phyloP scores from a whole-genome alignment of 2,888 invertebrate species.

The Phania funesta region DNA sequence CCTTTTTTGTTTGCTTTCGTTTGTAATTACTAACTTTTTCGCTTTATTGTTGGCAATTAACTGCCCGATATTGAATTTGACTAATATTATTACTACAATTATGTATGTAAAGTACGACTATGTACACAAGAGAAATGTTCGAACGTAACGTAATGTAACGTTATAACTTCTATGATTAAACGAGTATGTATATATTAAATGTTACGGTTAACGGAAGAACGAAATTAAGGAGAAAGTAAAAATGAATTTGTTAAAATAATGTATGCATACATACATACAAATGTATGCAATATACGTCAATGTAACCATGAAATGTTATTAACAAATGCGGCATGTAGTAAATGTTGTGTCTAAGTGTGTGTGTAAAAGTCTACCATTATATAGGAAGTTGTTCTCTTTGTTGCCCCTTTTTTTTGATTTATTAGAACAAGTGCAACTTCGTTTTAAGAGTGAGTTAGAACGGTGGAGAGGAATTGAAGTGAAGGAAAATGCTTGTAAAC shows the following conservation, averaged over 20 bases:
- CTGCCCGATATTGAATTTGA: constrained; percentile 6
- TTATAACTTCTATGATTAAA: background rate
- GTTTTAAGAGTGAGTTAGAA: background rate
- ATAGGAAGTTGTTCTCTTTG: constrained; percentile 13
- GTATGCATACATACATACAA: background rate
- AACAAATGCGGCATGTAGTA: constrained; percentile 6
- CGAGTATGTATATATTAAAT: constrained; percentile 1
- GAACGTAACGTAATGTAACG: background rate
- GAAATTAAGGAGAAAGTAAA: background rate
- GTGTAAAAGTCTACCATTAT: constrained; percentile 17
- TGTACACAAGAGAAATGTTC: background rate
- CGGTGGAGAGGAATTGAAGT: constrained; percentile 47
- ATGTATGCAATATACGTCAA: background rate
- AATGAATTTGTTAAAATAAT: background rate
- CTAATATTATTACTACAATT: constrained; percentile 43
- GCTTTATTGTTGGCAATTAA: constrained; percentile 3
- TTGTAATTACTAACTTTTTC: constrained; percentile 2
- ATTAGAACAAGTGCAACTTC: constrained; percentile 8
- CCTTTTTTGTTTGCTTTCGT: constrained; percentile 55
- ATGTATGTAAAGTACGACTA: background rate
- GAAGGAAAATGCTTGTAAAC: constrained; percentile 78
- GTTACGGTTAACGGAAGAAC: background rate
- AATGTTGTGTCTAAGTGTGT: constrained; percentile 3
- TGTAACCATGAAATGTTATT: constrained; percentile 7
- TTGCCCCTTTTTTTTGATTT: background rate